Conservation (phyloP, 2,888 invertebrate species). For the Thyatira batis region DNA sequence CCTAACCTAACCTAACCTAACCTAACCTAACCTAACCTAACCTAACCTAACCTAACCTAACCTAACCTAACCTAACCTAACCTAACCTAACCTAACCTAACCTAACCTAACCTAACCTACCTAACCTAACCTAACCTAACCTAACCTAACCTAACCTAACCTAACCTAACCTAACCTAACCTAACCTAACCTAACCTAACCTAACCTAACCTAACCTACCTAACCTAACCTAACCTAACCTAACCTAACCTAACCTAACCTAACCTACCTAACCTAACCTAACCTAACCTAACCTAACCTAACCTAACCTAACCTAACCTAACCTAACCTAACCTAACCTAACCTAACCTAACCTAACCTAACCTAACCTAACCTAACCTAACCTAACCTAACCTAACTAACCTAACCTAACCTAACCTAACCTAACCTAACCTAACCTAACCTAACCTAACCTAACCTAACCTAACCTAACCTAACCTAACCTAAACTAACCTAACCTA, state of each 20-base stretch:
- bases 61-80: constrained; percentile 16
- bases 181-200: constrained; percentile 14
- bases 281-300: too few relatives aligned
- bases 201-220: constrained; percentile 13
- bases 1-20: constrained; percentile 15
- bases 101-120: constrained; percentile 21
- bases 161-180: constrained; percentile 9
- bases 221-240: constrained; percentile 16
- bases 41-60: constrained; percentile 18
- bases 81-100: constrained; percentile 21
- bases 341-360: too few relatives aligned
- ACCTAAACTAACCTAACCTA: too few relatives aligned
- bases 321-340: too few relatives aligned
- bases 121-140: constrained; percentile 16
- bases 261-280: constrained; percentile 17
- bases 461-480: too few relatives aligned
- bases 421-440: too few relatives aligned
- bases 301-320: too few relatives aligned
- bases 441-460: too few relatives aligned
- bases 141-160: constrained; percentile 13
- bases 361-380: too few relatives aligned
- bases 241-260: constrained; percentile 18
- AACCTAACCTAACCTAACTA: too few relatives aligned
- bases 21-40: too few relatives aligned
- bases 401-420: too few relatives aligned